Evolutionary conservation across 2,888 invertebrate species (phyloP), one percentile per base, ranked within the genome.

Genomic region (Orthosia cruda): DNA sequence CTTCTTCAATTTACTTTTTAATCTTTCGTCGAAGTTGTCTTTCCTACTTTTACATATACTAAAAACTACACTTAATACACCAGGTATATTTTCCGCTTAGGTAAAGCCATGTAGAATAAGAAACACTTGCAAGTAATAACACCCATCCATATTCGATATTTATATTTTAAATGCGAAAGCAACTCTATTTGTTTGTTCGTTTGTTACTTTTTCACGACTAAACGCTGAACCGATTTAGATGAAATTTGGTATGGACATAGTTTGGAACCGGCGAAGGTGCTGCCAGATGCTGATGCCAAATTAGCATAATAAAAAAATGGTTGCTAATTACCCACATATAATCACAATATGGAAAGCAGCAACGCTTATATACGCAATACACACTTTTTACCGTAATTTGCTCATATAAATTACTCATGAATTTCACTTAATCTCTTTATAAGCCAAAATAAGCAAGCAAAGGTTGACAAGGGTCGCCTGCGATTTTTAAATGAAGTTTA

Each of bases 381-480:
- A 64, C 67, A 81, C 72, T 71, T 81, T 83, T 84, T 81, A 74
- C 80, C 81, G 73, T 86, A 84, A 82, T 84, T 80, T 84, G 77
- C 75, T 84, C 67, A 74, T 87, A 88, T 87, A 90, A 89, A 91
- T 91, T 88, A 89, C 89, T 89, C 89, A 89, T 84, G 88, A 89
- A 90, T 89, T 89, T 90, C 88, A 89, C 89, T 90, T 91, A 93
- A 93, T 92, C 92, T 90, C 89, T 86, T 90, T 89, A 26, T 26
- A 26, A 26, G 26, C 26, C 3, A 26, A 26, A 26, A 26, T 26
- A 26, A 26, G 26, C 26, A 90, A 84, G 84, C 87, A 83, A 79
- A 89, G 91, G 89, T 89, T 93, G 94, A 94, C 92, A 90, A 92
- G 93, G 94, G 94, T 93, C 80, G 83, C 64, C 79, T 85, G 87